Percentiles rank a stretch among this genome's conserved stretches.
phyloP scores from a whole-genome alignment of 2,888 invertebrate genomes.

The Galerucella nymphaeae region DNA sequence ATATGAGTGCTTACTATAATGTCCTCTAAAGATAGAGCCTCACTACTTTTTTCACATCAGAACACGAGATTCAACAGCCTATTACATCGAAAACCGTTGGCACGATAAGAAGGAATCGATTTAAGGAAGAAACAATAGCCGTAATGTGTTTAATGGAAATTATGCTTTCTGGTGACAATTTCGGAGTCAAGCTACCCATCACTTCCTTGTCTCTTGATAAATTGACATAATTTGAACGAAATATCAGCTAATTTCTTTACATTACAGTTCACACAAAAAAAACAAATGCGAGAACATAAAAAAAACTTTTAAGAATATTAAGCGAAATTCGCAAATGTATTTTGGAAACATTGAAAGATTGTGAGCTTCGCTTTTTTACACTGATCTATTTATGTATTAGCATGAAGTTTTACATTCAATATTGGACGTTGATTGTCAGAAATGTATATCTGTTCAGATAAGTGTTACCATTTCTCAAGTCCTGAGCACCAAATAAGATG shows the following conservation, averaged over 20 bases:
- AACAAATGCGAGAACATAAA: slow-evolving; percentile 35
- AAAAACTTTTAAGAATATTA: slow-evolving; percentile 38
- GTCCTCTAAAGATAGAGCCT: too few species aligned
- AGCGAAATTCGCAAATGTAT: slow-evolving; percentile 20
- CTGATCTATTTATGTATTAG: too few species aligned
- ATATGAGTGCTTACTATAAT: too few species aligned
- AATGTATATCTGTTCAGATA: too few species aligned
- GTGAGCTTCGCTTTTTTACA: neutral
- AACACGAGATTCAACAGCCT: too few species aligned
- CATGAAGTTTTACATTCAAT: too few species aligned
- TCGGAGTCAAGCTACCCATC: slow-evolving; percentile 29
- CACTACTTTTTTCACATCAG: too few species aligned
- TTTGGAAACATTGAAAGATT: neutral
- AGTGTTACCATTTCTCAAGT: too few species aligned
- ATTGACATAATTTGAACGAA: slow-evolving; percentile 37
- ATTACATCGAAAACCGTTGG: neutral
- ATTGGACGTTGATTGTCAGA: too few species aligned
- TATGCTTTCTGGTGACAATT: slow-evolving; percentile 22
- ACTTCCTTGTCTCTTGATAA: slow-evolving; percentile 36
- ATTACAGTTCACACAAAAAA: slow-evolving; percentile 31
- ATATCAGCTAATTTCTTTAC: slow-evolving; percentile 35
- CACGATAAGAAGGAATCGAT: slow-evolving; percentile 14
- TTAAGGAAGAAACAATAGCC: neutral
- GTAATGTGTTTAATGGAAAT: slow-evolving; percentile 22
- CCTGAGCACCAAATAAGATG: too few species aligned